Evolutionary conservation across 2,888 invertebrate genomes (phyloP), one percentile per base, ranked within the genome.

Genomic region (Entomobrya proxima): DNA sequence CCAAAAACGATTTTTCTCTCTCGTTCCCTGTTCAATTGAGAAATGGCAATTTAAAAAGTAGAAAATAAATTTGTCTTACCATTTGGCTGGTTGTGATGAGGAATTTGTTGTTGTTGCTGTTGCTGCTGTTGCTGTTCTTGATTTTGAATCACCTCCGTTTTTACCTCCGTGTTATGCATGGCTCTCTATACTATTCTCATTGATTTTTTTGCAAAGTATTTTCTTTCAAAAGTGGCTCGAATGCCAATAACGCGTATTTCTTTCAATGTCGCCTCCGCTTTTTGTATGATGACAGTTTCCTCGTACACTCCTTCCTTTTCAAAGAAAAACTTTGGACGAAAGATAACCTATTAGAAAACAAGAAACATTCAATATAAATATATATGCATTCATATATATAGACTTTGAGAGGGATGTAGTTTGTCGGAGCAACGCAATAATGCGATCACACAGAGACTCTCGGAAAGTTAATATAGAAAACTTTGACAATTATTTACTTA

Each of bases 151-250:
- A 82, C 87, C 75, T 88, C 88, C 50, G 88, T 58, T 85, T 89
- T 88, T 61, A 87, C 83, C 85, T 89, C 89, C 15, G 88, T 89
- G 52, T 85, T 88, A 86, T 88, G 89, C 89, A 89, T 88, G n/a
- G n/a, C n/a, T 76, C 64, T 81, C 47, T 3, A 64, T 50, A 18
- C 32, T 15, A 2, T 27, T 13, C 24, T 55, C 80, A 72, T 80
- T 13, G 55, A 55, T 11, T 72, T 80, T 21, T 15, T n/a, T 15
- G n/a, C 35, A 47, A 13, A 27, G 52, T 11, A 40, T 3, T 35
- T 21, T 75, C 13, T 11, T 1, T 1, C 18, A 21, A 24, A 24
- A 27, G 27, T 24, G 21, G 55, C 9, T 24, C 24, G 5, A 55
- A 55, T 24, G 5, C 11, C 21, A 21, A n/a, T 50, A n/a, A n/a